Percentiles rank a stretch among this genome's conserved stretches.
These are phyloP conservation scores for Chymomyza fuscimana DNA, from an alignment of 2,888 invertebrate genomes.

Conservation along the genomic window DNA sequence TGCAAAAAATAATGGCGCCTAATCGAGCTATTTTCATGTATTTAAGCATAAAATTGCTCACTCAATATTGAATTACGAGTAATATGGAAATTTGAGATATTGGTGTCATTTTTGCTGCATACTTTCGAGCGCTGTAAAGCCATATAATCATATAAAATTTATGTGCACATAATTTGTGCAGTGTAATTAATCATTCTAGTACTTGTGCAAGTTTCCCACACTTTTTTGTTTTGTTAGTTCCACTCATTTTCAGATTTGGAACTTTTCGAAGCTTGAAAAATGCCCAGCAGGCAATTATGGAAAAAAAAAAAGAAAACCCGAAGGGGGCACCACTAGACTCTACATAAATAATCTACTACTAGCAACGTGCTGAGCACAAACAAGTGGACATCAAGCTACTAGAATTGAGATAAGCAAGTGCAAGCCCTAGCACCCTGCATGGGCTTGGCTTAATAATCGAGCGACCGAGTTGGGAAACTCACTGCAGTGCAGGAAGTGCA, in stretches of 20 bases:
- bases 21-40: neutral
- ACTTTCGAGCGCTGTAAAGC: constrained; percentile 1
- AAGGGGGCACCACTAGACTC: neutral
- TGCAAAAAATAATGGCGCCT: neutral
- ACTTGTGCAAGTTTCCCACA: constrained; percentile 2
- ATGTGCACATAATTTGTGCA: neutral
- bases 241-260: constrained; percentile 27
- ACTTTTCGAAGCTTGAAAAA: constrained; percentile 17
- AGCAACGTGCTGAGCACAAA: constrained; percentile 2
- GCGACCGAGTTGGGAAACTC: neutral
- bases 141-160: neutral
- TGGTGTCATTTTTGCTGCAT: neutral
- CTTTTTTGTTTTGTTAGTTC: neutral
- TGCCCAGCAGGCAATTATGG: constrained; percentile 6
- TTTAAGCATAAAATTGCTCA: neutral
- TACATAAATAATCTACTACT: neutral
- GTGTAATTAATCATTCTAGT: constrained; percentile 3
- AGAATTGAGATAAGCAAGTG: constrained; percentile 1
- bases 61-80: neutral
- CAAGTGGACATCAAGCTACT: constrained; percentile 1
- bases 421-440: constrained; percentile 1
- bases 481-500: neutral
- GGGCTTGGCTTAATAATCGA: neutral
- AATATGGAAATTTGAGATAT: neutral
- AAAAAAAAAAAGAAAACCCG: constrained; percentile 26